Base-by-base conservation (phyloP, 2,888 invertebrate species). In the Ectemnius continuus region DNA sequence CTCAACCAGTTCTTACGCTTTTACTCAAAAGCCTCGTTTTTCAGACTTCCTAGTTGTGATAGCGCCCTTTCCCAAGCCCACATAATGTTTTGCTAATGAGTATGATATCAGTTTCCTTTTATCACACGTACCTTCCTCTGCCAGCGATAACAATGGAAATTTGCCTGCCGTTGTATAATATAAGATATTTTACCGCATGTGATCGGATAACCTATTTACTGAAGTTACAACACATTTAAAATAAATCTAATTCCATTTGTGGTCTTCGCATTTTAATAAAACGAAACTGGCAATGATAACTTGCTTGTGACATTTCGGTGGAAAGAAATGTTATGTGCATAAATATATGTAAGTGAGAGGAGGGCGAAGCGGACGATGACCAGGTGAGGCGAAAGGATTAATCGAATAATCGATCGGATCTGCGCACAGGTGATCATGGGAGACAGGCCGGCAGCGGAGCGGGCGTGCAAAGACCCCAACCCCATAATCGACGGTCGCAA, bases 401-500 rank as follows among this genome's bases (percentile, higher is more conserved):
- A 70, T 67, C 63, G 69, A 74, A 72, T 65, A 66, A 77, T 77
- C 66, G 79, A 76, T 79, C 64, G 74, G 77, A 80, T 80, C 75
- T 80, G 78, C 73, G 75, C 61, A 70, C 93, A 99, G 99, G 99
- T 99, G 86, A 99, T 99, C 91, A 99, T 99, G 99, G 97, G 97
- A 69, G 98, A 98, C 91, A 93, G 97, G 88, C 95, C 96, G 70
- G 97, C 98, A 61, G 99, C 99, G 64, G 98, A 98, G 91, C 93
- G 98, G 87, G 99, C 99, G 62, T 98, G 98, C 92, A 98, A 98
- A 92, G 99, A 99, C 90, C 98, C 98, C 69, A 99, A 99, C 92
- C 99, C 99, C 67, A 98, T 99, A 91, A 99, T 99, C 88, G 99
- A 99, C 90, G 99, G 99, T 67, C 94, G 99, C 90, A 99, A 99